A percentile compares a stretch with the other conserved stretches of the same genome.
Conservation (phyloP, 2,888 invertebrate genomes). For the Netelia virgata region DNA sequence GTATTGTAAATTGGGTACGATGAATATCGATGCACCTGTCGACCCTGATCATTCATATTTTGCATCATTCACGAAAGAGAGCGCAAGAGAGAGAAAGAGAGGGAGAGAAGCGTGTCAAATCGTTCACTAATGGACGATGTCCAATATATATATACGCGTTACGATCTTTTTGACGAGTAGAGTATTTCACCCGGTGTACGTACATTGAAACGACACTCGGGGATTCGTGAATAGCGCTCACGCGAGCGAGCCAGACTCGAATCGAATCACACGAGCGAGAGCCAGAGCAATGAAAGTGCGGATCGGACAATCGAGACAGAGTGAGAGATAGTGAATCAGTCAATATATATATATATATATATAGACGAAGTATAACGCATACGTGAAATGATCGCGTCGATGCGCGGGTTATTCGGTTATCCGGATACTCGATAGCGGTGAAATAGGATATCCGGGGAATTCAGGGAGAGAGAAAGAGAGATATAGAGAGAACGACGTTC, state of each 20-base stretch:
- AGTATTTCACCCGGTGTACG: neutral
- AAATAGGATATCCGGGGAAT: constrained; percentile 54
- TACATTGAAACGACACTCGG: constrained; percentile 10
- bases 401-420: constrained; percentile 55
- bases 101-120: neutral
- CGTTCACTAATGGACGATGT: constrained; percentile 3
- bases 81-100: neutral
- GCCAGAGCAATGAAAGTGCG: neutral
- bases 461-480: constrained; percentile 15
- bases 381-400: constrained; percentile 27
- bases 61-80: constrained; percentile 28
- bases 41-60: constrained; percentile 40
- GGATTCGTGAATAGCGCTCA: neutral
- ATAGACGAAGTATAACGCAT: neutral
- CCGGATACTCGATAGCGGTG: constrained; percentile 46
- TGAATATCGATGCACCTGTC: constrained; percentile 57
- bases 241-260: neutral
- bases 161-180: constrained; percentile 4
- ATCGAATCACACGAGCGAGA: neutral
- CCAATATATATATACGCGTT: neutral
- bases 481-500: constrained; percentile 22
- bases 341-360: constrained; percentile 4
- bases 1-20: constrained; percentile 30
- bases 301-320: neutral
- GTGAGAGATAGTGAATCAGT: neutral